Evolutionary conservation across 2,113 vertebrate species (phyloP).

Genomic region (Tragelaphus buxtoni): DNA sequence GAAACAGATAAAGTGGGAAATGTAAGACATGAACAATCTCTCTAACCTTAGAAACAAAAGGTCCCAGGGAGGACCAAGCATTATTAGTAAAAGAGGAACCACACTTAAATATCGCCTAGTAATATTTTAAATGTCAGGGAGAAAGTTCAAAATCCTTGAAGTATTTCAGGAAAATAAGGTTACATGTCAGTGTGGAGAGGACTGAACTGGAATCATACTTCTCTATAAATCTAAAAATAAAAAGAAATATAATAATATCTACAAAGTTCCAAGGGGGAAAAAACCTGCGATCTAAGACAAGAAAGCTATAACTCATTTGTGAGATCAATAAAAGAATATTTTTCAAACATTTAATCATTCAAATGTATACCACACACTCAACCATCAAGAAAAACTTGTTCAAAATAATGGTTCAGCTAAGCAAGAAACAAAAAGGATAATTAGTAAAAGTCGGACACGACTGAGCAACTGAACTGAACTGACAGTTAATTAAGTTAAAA

Average conservation of each 20-base stretch:
- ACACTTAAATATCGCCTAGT: background rate
- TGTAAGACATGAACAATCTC: background rate
- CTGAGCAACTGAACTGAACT: background rate
- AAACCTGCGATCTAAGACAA: background rate
- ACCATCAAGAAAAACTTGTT: background rate
- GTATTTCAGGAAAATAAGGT: background rate
- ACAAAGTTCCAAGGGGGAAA: background rate
- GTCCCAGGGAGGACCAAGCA: background rate
- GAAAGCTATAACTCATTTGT: background rate
- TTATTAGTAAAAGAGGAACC: background rate
- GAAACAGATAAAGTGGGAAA: background rate
- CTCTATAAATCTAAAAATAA: background rate
- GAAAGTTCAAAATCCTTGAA: background rate
- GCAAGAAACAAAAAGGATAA: conserved; percentile 12
- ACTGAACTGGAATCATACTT: background rate
- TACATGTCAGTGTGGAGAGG: background rate
- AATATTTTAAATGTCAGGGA: background rate
- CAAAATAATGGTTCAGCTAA: background rate
- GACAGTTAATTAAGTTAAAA: background rate
- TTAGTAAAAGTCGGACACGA: background rate
- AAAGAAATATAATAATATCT: background rate
- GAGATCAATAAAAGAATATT: background rate
- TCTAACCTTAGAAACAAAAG: background rate
- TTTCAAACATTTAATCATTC: conserved; percentile 15
- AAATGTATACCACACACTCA: background rate